Percentiles rank a stretch among this genome's conserved stretches.
Evolutionary conservation across 2,113 vertebrate genomes (phyloP).

Genomic region (Saimiri boliviensis): DNA sequence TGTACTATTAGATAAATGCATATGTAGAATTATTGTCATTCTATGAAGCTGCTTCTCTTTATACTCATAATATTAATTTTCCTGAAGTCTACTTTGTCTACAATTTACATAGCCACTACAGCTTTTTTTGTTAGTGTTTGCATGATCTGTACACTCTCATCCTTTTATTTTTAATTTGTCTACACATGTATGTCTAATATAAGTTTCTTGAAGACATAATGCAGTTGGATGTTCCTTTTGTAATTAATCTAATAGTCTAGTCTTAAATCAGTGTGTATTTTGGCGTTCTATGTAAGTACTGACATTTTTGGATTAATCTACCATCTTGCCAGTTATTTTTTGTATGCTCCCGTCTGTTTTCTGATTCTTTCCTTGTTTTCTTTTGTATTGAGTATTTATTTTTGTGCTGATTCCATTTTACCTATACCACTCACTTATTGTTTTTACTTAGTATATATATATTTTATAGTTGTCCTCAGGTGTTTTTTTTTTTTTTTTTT

Average conservation of each 20-base stretch:
- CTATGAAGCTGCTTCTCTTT: not conserved
- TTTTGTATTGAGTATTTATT: not conserved
- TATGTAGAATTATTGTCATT: not conserved
- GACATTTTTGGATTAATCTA: not conserved
- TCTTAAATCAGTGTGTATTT: not conserved
- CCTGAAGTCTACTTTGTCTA: not conserved
- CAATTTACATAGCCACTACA: not conserved
- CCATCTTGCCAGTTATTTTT: not conserved
- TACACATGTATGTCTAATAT: not conserved
- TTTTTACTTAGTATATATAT: not conserved
- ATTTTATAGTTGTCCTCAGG: not conserved
- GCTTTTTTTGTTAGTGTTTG: not conserved
- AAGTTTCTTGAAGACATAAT: not conserved
- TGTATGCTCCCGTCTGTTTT: not conserved
- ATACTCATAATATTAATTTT: not conserved
- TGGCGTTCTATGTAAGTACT: not conserved
- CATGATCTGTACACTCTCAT: not conserved
- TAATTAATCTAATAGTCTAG: not conserved
- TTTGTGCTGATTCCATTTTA: not conserved
- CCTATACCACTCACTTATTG: not conserved
- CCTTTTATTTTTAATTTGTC: not conserved
- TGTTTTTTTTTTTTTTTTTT: no score
- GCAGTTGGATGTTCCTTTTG: not conserved
- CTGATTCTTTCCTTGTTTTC: not conserved
- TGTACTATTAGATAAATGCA: not conserved